Evolutionary conservation across 2,797 vertebrate genomes (phyloP).

Genomic region (Cossypha niveicapilla): DNA sequence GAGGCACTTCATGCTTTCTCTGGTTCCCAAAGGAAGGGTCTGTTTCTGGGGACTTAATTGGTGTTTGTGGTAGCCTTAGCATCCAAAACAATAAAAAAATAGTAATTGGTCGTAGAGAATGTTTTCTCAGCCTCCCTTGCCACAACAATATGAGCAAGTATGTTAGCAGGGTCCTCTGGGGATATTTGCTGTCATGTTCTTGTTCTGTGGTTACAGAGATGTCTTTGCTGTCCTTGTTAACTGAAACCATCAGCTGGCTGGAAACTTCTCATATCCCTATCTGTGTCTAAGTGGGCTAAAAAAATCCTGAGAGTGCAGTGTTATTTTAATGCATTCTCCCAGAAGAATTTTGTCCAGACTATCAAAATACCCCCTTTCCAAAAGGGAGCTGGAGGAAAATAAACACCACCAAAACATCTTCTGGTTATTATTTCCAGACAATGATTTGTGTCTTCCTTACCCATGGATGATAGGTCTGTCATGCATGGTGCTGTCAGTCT

Average conservation of each 20-base stretch:
- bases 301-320: neutral
- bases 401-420: neutral
- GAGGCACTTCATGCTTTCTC: neutral
- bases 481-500: neutral
- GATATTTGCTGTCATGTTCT: slow-evolving; percentile 25
- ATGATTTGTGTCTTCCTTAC: neutral
- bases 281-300: neutral
- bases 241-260: neutral
- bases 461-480: neutral
- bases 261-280: neutral
- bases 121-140: slow-evolving; percentile 11
- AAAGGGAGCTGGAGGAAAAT: neutral
- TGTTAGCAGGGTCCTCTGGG: slow-evolving; percentile 17
- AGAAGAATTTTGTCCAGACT: slow-evolving; percentile 4
- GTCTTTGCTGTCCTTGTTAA: neutral
- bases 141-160: neutral
- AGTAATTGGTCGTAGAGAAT: neutral
- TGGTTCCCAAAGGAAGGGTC: neutral
- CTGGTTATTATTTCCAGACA: neutral
- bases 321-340: slow-evolving; percentile 19
- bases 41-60: slow-evolving; percentile 22
- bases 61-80: neutral
- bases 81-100: neutral
- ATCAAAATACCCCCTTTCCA: neutral
- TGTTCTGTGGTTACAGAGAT: slow-evolving; percentile 16